Base-by-base conservation (phyloP, 2,113 vertebrate species). In the Dissostichus mawsoni region DNA sequence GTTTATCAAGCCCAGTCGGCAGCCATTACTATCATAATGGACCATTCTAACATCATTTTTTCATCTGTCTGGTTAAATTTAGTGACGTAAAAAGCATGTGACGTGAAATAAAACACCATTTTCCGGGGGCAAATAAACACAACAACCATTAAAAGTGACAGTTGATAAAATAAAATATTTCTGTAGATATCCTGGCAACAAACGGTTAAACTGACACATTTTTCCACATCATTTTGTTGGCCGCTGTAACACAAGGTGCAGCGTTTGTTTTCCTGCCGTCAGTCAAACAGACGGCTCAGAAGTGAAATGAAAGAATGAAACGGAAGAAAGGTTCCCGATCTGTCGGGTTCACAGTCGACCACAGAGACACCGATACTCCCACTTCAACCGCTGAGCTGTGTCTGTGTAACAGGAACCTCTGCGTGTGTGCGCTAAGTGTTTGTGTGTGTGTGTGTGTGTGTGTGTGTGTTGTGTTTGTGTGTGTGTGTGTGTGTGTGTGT, bases 351-450 rank as follows among this genome's bases (percentile, higher is more conserved):
- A 79, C 74, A 76, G 74, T 76, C 82, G 69, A 77, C 57, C 65
- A 57, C 74, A 81, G 33, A 81, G 69, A 83, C 74, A 78, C 62
- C 1, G 59, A 75, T 70, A 82, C 82, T 25, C 78, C 53, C 11
- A 23, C 76, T 68, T 73, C 76, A 81, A 82, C 75, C 29, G 8
- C 68, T 80, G 83, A 82, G 62, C 75, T 76, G 47, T 45, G 65
- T 50, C 75, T 86, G 63, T 87, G 90, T 87, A 92, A 92, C 77
- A 80, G 67, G 89, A 92, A 71, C 79, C 83, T 44, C 41, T 57
- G 7, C 36, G 36, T 41, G 36, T 41, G 52, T 29, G 29, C 29
- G 29, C 29, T 4, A 29, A 29, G 3, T 29, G 29, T 29, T 29
- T 62, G 65, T 74, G 74, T 7, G 76, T 48, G 65, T 67, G 76